Conservation (phyloP, 1,140 invertebrate species). For the Leguminivora glycinivorella region DNA sequence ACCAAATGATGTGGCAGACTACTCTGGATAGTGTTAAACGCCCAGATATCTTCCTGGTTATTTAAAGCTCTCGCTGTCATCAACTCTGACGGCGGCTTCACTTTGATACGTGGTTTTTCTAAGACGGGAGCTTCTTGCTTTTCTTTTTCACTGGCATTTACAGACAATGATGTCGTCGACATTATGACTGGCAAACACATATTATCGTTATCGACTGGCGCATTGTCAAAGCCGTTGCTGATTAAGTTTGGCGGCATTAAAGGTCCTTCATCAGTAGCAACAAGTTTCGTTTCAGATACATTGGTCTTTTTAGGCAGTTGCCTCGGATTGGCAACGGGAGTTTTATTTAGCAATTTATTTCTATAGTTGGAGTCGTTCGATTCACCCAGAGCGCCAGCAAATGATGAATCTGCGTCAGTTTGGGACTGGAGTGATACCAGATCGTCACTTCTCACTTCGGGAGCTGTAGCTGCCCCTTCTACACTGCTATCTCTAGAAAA, state of each 20-base stretch:
- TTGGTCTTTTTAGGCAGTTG: conserved; percentile 55
- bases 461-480: neutral
- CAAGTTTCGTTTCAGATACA: conserved; percentile 23
- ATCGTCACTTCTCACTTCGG: neutral
- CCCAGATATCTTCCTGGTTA: conserved; percentile 21
- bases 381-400: neutral
- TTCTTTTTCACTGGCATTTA: conserved; percentile 27
- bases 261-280: conserved; percentile 22
- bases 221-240: neutral
- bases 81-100: conserved; percentile 59
- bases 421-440: neutral
- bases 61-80: conserved; percentile 47
- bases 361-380: conserved; percentile 13
- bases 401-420: neutral
- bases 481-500: neutral
- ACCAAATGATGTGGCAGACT: neutral
- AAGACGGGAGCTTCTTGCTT: conserved; percentile 16
- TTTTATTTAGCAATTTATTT: conserved; percentile 58
- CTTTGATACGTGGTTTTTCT: conserved; percentile 55
- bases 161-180: conserved; percentile 51
- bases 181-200: conserved; percentile 54
- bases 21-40: neutral
- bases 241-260: neutral
- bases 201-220: neutral
- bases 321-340: conserved; percentile 68